Base-by-base conservation (phyloP, 2,888 invertebrate genomes). In the Hetaerina titia region DNA sequence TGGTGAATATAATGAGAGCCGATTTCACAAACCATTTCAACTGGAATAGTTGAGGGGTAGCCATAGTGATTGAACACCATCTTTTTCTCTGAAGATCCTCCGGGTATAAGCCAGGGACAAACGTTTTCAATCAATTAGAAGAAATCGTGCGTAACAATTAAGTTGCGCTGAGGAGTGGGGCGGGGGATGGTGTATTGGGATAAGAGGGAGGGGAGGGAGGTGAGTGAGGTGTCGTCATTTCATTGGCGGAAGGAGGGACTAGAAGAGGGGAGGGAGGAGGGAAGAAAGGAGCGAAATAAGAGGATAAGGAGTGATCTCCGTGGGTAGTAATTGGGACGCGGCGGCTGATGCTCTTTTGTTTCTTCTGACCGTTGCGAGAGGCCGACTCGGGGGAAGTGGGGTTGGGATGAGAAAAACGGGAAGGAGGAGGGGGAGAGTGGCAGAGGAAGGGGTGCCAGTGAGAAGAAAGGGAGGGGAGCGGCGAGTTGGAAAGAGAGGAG, bases 261-360 rank as follows among this genome's bases (percentile, higher is more conserved):
- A 25, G 4, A 31, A 31, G 6, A 60, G 25, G 15, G 17, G 25
- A 25, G 8, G 22, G 25, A 60, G 7, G 13, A 58, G 19, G 19
- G 56, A 22, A 88, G 31, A 11, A 22, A 9, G 1, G 22, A 22
- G 57, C n/a, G 19, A 22, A 89, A 56, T 13, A 45, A 64, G 45
- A 31, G 63, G 45, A 64, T 17, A 64, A 90, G 60, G 45, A 63
- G 31, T 17, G 45, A 64, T 22, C 89, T 64, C 57, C 58, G 89
- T n/a, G 58, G 56, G 11, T 90, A 64, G 22, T 90, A 90, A 90
- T 90, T 90, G 90, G 90, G 60, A 90, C 63, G 63, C 64, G 90
- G 63, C 15, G 31, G 31, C 15, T 81, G 81, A 81, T 81, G 25
- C 31, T 90, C 45, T 45, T 90, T 90, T 63, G 31, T 63, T 31